Conservation (phyloP, 2,888 invertebrate species). For the Therioaphis trifolii region DNA sequence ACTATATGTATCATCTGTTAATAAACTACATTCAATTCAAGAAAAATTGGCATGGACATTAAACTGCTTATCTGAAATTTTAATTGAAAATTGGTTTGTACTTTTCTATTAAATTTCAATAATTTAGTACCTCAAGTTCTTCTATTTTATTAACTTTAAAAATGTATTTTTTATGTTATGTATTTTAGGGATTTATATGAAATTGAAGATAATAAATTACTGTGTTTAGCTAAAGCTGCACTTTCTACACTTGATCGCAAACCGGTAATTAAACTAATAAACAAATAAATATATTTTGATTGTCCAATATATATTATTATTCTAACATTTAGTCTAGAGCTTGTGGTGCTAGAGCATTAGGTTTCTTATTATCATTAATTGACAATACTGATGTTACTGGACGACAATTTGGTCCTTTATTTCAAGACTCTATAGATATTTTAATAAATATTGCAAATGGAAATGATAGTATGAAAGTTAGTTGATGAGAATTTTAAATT, state of each 20-base stretch:
- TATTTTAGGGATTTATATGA: conserved; percentile 54
- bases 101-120: neutral
- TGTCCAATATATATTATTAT: neutral
- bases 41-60: conserved; percentile 55
- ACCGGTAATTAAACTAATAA: conserved; percentile 38
- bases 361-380: conserved; percentile 47
- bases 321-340: conserved; percentile 45
- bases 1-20: conserved; percentile 41
- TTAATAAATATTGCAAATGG: conserved; percentile 48
- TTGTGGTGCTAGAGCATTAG: conserved; percentile 52
- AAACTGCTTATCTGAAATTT: conserved; percentile 54
- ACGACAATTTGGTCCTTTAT: conserved; percentile 28
- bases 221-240: conserved; percentile 24
- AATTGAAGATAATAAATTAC: conserved; percentile 43
- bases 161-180: no score
- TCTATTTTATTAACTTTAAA: no score
- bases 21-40: conserved; percentile 47
- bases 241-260: conserved; percentile 52
- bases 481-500: neutral
- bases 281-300: neutral
- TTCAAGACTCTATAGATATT: conserved; percentile 17
- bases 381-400: conserved; percentile 32
- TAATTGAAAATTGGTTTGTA: conserved; percentile 49
- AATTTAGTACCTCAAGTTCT: no score
- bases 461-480: conserved; percentile 57